Conservation (phyloP, 2,888 invertebrate genomes). For the Meteorus cinctellus region DNA sequence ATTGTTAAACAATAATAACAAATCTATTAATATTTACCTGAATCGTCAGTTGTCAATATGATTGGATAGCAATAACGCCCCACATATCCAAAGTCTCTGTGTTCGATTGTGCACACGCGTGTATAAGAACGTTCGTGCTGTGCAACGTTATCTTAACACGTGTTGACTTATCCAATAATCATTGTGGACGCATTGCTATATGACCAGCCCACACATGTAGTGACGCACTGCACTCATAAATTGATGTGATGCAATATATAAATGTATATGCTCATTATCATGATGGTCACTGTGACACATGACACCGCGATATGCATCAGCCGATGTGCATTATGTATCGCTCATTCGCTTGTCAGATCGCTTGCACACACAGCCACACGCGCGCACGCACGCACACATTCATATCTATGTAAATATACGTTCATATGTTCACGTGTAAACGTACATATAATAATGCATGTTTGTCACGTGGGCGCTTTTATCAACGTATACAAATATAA, state of each 20-base stretch:
- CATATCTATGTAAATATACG: background rate
- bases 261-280: background rate
- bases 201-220: background rate
- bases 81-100: background rate
- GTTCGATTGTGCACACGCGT: background rate
- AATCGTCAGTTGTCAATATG: too few species aligned
- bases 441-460: background rate
- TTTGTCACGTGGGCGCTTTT: too few species aligned
- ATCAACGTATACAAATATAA: too few species aligned
- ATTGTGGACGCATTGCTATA: background rate
- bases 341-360: background rate
- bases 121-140: background rate
- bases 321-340: background rate
- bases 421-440: background rate
- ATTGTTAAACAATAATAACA: too few species aligned
- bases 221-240: background rate
- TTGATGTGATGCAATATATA: background rate
- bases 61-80: background rate
- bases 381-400: background rate
- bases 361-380: constrained; percentile 40
- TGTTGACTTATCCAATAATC: background rate
- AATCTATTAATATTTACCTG: too few species aligned
- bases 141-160: background rate
- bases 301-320: constrained; percentile 25
- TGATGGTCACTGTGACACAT: constrained; percentile 34